A percentile compares a stretch with the other conserved stretches of the same genome.
These are phyloP conservation scores for Himalopsyche tibetana DNA, from an alignment of 2,888 invertebrate genomes.

Conservation along the genomic window DNA sequence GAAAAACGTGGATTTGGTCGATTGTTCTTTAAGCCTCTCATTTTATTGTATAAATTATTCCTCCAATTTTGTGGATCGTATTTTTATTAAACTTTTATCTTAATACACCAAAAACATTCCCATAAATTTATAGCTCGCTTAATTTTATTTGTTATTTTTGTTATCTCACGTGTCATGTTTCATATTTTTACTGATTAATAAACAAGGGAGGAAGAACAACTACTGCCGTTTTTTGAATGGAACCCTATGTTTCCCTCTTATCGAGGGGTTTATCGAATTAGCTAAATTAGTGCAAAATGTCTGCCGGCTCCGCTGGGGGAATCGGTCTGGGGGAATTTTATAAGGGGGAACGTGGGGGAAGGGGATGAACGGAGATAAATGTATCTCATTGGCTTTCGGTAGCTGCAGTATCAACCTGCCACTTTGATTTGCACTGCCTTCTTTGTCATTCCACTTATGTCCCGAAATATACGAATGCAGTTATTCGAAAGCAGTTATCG, in stretches of 20 bases:
- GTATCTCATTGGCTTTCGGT: slow-evolving; percentile 56
- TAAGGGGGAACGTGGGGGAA: background rate
- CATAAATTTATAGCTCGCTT: background rate
- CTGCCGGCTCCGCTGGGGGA: slow-evolving; percentile 29
- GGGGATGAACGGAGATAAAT: slow-evolving; percentile 41
- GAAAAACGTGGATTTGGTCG: too few species aligned
- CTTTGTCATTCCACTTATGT: slow-evolving; percentile 35
- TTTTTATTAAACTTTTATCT: too few species aligned
- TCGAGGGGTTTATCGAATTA: slow-evolving; percentile 44
- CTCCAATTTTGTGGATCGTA: too few species aligned
- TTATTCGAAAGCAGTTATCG: background rate
- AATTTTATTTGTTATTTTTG: background rate
- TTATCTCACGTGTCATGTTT: slow-evolving; percentile 9
- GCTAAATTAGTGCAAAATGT: slow-evolving; percentile 55
- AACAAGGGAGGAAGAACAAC: background rate
- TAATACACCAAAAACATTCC: background rate
- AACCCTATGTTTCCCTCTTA: background rate
- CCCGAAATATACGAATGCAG: too few species aligned
- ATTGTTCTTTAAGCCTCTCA: too few species aligned
- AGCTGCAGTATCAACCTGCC: slow-evolving; percentile 52
- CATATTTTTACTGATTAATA: slow-evolving; percentile 22
- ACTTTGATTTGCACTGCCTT: slow-evolving; percentile 36
- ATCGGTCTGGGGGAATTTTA: slow-evolving; percentile 39
- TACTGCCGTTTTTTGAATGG: background rate
- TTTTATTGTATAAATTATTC: too few species aligned